These are phyloP conservation scores for Agrochola macilenta DNA, from an alignment of 2,888 invertebrate genomes.

Conservation along the genomic window DNA sequence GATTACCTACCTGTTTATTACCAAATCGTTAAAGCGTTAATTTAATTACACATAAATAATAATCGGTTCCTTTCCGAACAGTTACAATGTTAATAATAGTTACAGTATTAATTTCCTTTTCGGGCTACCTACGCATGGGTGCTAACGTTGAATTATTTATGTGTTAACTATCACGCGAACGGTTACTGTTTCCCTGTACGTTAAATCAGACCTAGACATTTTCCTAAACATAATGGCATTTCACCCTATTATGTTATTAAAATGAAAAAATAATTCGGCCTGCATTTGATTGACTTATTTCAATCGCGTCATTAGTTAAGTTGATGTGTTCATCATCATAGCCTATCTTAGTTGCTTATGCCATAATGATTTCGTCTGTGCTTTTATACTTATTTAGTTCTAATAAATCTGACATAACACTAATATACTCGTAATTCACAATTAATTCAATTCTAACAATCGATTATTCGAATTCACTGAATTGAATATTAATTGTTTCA, in stretches of 20 bases:
- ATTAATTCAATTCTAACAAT: conserved; percentile 32
- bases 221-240: conserved; percentile 34
- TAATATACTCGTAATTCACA: neutral
- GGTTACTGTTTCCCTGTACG: conserved; percentile 37
- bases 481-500: conserved; percentile 17
- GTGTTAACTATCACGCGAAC: conserved; percentile 62
- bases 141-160: conserved; percentile 64
- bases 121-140: conserved; percentile 50
- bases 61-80: conserved; percentile 16
- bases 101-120: conserved; percentile 59
- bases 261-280: conserved; percentile 14
- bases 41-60: conserved; percentile 25
- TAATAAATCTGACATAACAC: neutral
- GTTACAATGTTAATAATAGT: conserved; percentile 38
- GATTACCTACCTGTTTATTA: neutral
- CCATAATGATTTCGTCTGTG: conserved; percentile 27
- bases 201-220: conserved; percentile 60
- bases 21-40: conserved; percentile 2
- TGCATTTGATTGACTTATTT: conserved; percentile 32
- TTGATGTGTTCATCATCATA: conserved; percentile 18
- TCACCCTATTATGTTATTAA: conserved; percentile 21
- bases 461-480: conserved; percentile 29
- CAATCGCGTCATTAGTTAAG: conserved; percentile 12
- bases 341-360: conserved; percentile 35
- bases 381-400: conserved; percentile 28